Percentiles rank a stretch among this genome's conserved stretches.
Evolutionary conservation across 2,888 invertebrate genomes (phyloP).

Genomic region (Clanis bilineata): DNA sequence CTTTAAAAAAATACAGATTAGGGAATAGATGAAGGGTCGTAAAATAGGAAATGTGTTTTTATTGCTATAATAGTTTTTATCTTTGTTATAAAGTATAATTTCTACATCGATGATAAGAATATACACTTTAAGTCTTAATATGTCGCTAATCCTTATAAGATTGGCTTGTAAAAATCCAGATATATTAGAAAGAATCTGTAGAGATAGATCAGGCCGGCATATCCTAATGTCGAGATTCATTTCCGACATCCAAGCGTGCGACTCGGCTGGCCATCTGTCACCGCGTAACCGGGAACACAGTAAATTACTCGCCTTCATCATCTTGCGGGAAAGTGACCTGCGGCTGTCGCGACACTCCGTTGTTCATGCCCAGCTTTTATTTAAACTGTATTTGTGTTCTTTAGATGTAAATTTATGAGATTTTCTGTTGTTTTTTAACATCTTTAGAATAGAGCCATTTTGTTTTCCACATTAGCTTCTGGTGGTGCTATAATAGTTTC

Average conservation of each 20-base stretch:
- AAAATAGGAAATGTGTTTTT: neutral
- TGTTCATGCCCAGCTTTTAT: neutral
- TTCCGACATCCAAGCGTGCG: conserved; percentile 34
- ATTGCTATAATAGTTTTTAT: too few relatives aligned
- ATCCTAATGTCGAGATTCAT: conserved; percentile 8
- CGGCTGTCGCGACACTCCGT: conserved; percentile 28
- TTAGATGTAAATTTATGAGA: neutral
- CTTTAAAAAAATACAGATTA: too few relatives aligned
- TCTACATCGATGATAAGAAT: too few relatives aligned
- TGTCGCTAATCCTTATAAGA: too few relatives aligned
- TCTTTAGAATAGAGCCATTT: neutral
- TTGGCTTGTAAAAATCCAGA: too few relatives aligned
- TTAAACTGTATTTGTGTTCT: neutral
- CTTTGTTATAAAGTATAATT: too few relatives aligned
- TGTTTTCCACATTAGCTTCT: neutral
- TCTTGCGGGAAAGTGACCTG: conserved; percentile 61
- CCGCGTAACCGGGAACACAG: conserved; percentile 60
- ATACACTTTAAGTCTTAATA: too few relatives aligned
- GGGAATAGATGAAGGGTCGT: too few relatives aligned
- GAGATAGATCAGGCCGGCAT: conserved; percentile 2
- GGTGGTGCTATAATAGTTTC: too few relatives aligned
- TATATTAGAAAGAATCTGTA: neutral
- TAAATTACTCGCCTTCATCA: conserved; percentile 77
- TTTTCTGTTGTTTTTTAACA: neutral
- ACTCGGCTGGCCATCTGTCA: conserved; percentile 72